Evolutionary conservation across 2,113 vertebrate genomes (phyloP), one percentile per base, ranked within the genome.

Genomic region (Pollachius pollachius): DNA sequence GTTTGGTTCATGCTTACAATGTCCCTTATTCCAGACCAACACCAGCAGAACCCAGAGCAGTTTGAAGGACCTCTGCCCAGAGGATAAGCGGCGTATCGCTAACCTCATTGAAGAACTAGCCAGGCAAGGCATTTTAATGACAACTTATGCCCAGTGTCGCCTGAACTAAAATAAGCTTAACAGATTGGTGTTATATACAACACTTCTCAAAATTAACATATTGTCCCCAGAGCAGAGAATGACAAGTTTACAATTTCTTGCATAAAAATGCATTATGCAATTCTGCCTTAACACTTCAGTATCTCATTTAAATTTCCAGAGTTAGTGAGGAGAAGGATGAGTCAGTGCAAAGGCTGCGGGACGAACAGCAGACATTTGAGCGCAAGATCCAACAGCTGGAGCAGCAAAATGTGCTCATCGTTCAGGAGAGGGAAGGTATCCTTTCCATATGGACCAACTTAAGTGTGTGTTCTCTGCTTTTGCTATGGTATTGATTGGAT

Each of bases 31-130:
- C 76, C 89, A 89, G 41, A 78, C 17, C 25, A 77, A 62, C 77
- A 87, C 84, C 77, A 76, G 76, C 65, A 95, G 89, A 74, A 94
- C 91, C 64, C 84, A 86, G 78, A 91, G 92, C 73, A 94, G 93
- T 76, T 80, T 99, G 78, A 99, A 97, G 79, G 96, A 99, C 89
- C 95, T 99, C 83, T 98, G 97, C 89, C 94, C 94, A 56, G 97
- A 98, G 90, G 97, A 99, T 89, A 99, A 99, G 86, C 94, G 93
- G 64, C 93, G 97, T 73, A 98, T 99, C 86, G 96, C 97, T 60
- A 97, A 95, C 84, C 94, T 99, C 85, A 94, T 99, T 80, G 94
- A 96, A 90, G 97, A 99, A 88, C 92, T 99, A 81, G 96, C 97
- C 76, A 96, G 95, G 97, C 98, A 87, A 88, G 79, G 30, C 13